phyloP scores from a whole-genome alignment of 2,797 vertebrate genomes.

The Diplodus sargus region DNA sequence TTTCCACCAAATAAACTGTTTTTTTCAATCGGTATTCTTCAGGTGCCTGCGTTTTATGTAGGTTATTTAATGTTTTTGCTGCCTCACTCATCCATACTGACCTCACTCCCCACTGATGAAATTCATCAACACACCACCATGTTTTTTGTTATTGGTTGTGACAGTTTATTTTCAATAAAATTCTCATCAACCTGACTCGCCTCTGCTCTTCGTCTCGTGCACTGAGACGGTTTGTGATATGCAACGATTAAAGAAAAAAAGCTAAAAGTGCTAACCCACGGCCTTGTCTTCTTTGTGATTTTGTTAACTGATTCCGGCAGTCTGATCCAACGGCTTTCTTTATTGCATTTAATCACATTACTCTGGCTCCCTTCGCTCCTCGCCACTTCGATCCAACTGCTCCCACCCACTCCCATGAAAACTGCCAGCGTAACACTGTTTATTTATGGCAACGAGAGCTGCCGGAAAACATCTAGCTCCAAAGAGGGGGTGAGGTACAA shows the following conservation, averaged over 20 bases:
- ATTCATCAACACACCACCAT: too few relatives aligned
- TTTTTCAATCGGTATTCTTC: too few relatives aligned
- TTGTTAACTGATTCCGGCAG: background rate
- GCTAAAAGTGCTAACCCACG: constrained; percentile 7
- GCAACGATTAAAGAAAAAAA: constrained; percentile 17
- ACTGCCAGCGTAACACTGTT: background rate
- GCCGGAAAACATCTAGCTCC: constrained; percentile 26
- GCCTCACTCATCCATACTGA: too few relatives aligned
- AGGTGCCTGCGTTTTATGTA: too few relatives aligned
- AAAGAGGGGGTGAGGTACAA: constrained; percentile 9
- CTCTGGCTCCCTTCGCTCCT: constrained; percentile 27
- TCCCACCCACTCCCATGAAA: constrained; percentile 24
- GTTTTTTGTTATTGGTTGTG: too few relatives aligned
- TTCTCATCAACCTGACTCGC: too few relatives aligned
- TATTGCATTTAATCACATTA: constrained; percentile 57
- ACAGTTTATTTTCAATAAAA: too few relatives aligned
- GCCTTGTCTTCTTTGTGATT: background rate
- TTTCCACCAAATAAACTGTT: too few relatives aligned
- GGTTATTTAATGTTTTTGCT: too few relatives aligned
- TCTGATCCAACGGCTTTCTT: constrained; percentile 36
- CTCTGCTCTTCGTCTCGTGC: too few relatives aligned
- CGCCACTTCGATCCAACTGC: constrained; percentile 24
- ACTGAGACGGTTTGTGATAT: too few relatives aligned
- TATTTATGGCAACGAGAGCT: constrained; percentile 45
- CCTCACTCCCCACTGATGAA: too few relatives aligned